Percentiles rank a stretch among this genome's conserved stretches.
Conservation (phyloP, 1,140 invertebrate genomes). For the Steinernema khuongi region DNA sequence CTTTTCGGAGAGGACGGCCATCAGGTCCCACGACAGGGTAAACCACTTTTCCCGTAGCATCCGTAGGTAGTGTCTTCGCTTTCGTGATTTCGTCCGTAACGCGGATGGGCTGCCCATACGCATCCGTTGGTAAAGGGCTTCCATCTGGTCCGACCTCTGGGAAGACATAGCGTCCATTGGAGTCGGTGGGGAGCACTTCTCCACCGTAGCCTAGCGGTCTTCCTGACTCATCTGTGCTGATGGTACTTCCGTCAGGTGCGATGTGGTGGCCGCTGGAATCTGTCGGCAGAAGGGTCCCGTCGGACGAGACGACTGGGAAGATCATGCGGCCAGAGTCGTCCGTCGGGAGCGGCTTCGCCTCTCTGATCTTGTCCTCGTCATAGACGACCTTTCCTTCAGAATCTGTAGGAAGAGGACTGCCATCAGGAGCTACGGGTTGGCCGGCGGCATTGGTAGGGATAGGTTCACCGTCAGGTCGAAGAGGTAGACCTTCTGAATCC, state of each 20-base stretch:
- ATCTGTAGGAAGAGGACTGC: constrained; percentile 19
- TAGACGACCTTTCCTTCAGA: constrained; percentile 22
- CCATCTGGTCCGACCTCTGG: constrained; percentile 32
- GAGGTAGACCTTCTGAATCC: constrained; percentile 23
- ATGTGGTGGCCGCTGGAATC: background rate
- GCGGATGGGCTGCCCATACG: constrained; percentile 1
- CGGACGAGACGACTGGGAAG: background rate
- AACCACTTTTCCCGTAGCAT: constrained; percentile 14
- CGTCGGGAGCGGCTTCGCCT: constrained; percentile 5
- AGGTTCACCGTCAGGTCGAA: constrained; percentile 29
- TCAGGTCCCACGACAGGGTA: constrained; percentile 24
- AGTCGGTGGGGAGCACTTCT: background rate
- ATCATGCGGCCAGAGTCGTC: constrained; percentile 11
- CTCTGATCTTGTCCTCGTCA: background rate
- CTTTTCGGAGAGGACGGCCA: constrained; percentile 22
- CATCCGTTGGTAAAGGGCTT: constrained; percentile 19
- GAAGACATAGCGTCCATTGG: constrained; percentile 21
- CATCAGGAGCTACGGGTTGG: constrained; percentile 29
- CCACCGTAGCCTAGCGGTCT: constrained; percentile 23
- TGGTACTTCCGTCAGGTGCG: constrained; percentile 19
- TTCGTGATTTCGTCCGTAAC: background rate
- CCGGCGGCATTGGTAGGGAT: constrained; percentile 25
- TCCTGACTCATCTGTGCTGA: constrained; percentile 19
- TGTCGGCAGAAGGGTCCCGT: constrained; percentile 14
- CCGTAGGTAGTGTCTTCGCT: constrained; percentile 17